Percentiles rank a stretch among this genome's conserved stretches.
Conservation (phyloP, 1,140 invertebrate species). For the Lanistes nyassanus region DNA sequence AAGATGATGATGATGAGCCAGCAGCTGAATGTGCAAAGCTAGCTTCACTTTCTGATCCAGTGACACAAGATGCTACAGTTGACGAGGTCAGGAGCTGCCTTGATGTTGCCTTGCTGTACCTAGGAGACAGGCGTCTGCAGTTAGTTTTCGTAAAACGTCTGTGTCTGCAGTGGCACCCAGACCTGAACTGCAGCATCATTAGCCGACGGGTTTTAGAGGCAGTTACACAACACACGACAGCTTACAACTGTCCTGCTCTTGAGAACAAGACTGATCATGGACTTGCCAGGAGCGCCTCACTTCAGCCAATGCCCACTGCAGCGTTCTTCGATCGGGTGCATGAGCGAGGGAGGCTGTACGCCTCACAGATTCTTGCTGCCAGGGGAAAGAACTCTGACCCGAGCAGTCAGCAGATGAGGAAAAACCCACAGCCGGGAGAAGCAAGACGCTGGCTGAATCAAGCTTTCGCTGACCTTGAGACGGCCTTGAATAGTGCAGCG, state of each 20-base stretch:
- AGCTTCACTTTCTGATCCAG: too few relatives aligned
- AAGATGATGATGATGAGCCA: too few relatives aligned
- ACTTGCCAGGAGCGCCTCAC: neutral
- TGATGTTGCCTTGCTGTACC: too few relatives aligned
- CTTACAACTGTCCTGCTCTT: too few relatives aligned
- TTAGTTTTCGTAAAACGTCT: neutral
- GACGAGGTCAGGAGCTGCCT: too few relatives aligned
- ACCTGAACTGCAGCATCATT: neutral
- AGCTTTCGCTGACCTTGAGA: neutral
- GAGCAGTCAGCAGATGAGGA: neutral
- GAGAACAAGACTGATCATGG: neutral
- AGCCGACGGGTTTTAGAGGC: neutral
- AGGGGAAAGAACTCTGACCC: neutral
- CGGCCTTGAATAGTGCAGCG: neutral
- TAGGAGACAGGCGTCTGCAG: neutral
- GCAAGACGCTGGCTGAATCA: slow-evolving; percentile 16
- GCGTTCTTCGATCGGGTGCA: neutral
- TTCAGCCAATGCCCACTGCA: neutral
- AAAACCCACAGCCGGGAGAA: slow-evolving; percentile 16
- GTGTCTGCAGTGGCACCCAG: neutral
- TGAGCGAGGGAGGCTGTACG: neutral
- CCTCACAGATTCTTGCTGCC: neutral
- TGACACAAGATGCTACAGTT: too few relatives aligned
- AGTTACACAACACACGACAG: neutral
- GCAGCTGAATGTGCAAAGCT: too few relatives aligned